Conservation (phyloP, 1,140 invertebrate species). For the Potamilus streckersoni region DNA sequence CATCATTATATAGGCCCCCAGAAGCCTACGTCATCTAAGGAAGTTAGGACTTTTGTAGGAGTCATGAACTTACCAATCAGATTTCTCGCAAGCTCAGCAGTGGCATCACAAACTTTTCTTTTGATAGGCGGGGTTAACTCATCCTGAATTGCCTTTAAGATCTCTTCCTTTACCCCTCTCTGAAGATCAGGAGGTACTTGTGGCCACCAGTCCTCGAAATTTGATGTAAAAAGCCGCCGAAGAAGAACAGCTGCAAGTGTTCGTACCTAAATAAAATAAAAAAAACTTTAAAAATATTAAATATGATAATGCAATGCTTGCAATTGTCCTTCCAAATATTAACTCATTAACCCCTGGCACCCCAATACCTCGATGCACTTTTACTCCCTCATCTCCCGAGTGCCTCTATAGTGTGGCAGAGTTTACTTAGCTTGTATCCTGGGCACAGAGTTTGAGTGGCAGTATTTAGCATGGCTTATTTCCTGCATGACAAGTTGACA, state of each 20-base stretch:
- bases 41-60: no score
- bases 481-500: no score
- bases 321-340: conserved; percentile 1
- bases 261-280: conserved; percentile 69
- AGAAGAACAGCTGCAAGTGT: conserved; percentile 91
- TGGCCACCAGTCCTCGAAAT: conserved; percentile 91
- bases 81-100: conserved; percentile 93
- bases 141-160: conserved; percentile 83
- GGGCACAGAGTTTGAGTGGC: no score
- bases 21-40: no score
- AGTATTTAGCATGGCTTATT: no score
- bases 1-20: no score
- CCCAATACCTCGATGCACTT: no score
- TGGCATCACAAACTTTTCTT: conserved; percentile 94
- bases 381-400: no score
- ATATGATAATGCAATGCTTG: conserved; percentile 1
- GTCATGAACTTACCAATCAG: conserved; percentile 76
- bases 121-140: conserved; percentile 79
- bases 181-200: conserved; percentile 85
- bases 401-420: no score
- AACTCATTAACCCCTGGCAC: no score
- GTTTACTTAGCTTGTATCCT: no score
- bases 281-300: conserved; percentile 8
- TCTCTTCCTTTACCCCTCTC: conserved; percentile 84
- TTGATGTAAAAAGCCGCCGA: conserved; percentile 86